A percentile compares a stretch with the other conserved stretches of the same genome.
Conservation (phyloP, 2,888 invertebrate species). For the Aphodius granarius region DNA sequence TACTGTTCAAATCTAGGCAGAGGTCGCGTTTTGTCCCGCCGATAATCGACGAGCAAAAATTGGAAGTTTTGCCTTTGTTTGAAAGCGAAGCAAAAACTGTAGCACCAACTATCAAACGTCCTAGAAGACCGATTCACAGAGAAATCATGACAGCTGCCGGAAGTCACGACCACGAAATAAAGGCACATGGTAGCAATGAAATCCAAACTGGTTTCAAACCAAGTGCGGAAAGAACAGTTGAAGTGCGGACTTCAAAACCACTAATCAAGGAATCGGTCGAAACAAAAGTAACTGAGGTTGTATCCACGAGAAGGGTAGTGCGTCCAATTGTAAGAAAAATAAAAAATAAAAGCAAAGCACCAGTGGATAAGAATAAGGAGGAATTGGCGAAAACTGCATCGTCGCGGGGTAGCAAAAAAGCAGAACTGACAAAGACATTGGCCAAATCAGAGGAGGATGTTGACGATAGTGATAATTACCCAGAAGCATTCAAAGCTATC, state of each 20-base stretch:
- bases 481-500: conserved; percentile 66
- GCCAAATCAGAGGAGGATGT: conserved; percentile 55
- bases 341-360: conserved; percentile 25
- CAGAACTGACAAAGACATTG: conserved; percentile 36
- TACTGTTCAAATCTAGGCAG: conserved; percentile 20
- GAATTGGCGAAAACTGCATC: conserved; percentile 23
- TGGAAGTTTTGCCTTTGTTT: conserved; percentile 51
- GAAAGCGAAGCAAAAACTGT: conserved; percentile 48
- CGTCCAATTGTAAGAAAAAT: conserved; percentile 29
- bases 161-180: conserved; percentile 42
- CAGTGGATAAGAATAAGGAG: conserved; percentile 26
- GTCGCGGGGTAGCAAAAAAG: conserved; percentile 39
- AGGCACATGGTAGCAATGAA: conserved; percentile 35
- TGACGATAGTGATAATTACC: conserved; percentile 65
- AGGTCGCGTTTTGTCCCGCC: conserved; percentile 40
- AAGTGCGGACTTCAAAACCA: conserved; percentile 25
- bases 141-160: conserved; percentile 39
- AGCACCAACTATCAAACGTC: conserved; percentile 21
- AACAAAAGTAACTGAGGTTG: conserved; percentile 47
- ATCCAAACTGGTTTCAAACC: conserved; percentile 17
- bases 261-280: conserved; percentile 46
- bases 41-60: conserved; percentile 46
- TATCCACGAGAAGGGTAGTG: conserved; percentile 45
- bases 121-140: conserved; percentile 5
- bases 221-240: conserved; percentile 38